phyloP scores from a whole-genome alignment of 1,140 invertebrate genomes.

The Drosophila ambigua region DNA sequence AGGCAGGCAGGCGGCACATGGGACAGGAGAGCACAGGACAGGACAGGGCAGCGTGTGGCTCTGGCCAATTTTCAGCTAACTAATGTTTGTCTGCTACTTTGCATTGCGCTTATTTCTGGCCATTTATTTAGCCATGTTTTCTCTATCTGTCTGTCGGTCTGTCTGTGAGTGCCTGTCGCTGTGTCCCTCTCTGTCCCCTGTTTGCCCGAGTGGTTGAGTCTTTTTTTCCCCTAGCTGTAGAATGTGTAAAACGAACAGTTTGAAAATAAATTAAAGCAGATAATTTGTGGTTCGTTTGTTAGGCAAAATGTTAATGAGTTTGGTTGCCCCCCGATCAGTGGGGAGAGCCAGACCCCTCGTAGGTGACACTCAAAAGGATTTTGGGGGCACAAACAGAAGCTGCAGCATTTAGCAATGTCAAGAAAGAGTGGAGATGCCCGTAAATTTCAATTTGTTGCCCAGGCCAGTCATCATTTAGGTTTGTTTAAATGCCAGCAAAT shows the following conservation, averaged over 20 bases:
- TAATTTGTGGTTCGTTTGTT: conserved; percentile 73
- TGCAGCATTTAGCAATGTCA: conserved; percentile 46
- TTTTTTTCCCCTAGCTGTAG: conserved; percentile 13
- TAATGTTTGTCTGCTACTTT: conserved; percentile 62
- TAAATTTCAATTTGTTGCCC: conserved; percentile 66
- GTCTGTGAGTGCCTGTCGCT: neutral
- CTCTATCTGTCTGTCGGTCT: conserved; percentile 23
- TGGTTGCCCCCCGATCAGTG: conserved; percentile 1
- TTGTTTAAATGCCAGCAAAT: conserved; percentile 59
- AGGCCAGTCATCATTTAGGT: conserved; percentile 47
- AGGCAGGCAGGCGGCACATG: too few relatives aligned
- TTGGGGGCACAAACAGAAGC: conserved; percentile 4
- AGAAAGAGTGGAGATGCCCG: conserved; percentile 16
- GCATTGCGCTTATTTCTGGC: conserved; percentile 49
- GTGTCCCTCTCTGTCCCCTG: conserved; percentile 23
- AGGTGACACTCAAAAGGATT: conserved; percentile 34
- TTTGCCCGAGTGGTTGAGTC: conserved; percentile 23
- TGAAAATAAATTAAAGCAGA: conserved; percentile 53
- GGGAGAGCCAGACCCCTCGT: neutral
- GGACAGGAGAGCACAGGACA: too few relatives aligned
- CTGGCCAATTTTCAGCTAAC: conserved; percentile 66
- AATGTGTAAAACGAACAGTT: conserved; percentile 19
- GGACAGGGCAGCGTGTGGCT: neutral
- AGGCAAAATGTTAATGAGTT: conserved; percentile 54
- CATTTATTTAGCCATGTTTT: conserved; percentile 61